These are phyloP conservation scores for Rhynchophorus ferrugineus DNA, from an alignment of 1,140 invertebrate species.

Conservation along the genomic window DNA sequence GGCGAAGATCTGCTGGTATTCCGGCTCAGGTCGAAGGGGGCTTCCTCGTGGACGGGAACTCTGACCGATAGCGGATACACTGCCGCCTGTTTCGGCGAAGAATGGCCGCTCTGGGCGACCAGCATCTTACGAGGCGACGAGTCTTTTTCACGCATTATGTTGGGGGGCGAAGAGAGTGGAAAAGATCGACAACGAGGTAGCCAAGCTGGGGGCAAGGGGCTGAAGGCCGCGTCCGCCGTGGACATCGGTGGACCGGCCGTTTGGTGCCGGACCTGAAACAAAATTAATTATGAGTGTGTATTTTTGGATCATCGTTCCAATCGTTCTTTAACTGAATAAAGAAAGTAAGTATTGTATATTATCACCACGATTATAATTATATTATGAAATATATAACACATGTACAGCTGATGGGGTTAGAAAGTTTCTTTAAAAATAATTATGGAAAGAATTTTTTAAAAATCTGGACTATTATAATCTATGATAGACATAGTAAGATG, in stretches of 20 bases:
- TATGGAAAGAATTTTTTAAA: too few species aligned
- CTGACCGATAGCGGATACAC: constrained; percentile 57
- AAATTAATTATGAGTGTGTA: too few species aligned
- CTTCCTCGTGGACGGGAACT: constrained; percentile 42
- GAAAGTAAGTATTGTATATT: too few species aligned
- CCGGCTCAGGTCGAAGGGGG: constrained; percentile 52
- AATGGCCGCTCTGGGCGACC: constrained; percentile 45
- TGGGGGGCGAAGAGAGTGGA: constrained; percentile 32
- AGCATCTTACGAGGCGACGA: constrained; percentile 69
- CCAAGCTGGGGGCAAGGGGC: constrained; percentile 35
- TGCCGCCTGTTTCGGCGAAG: constrained; percentile 63
- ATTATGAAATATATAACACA: too few species aligned
- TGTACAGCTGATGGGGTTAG: too few species aligned
- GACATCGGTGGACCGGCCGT: constrained; percentile 26
- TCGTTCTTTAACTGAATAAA: too few species aligned
- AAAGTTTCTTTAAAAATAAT: too few species aligned
- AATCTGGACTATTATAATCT: too few species aligned
- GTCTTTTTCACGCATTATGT: constrained; percentile 68
- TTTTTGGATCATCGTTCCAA: too few species aligned
- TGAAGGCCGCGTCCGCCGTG: constrained; percentile 19
- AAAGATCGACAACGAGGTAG: constrained; percentile 39
- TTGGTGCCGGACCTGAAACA: constrained; percentile 26
- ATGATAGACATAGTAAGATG: too few species aligned
- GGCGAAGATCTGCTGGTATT: constrained; percentile 38
- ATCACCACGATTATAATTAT: too few species aligned